Conservation (phyloP, 1,140 invertebrate genomes). For the Contarinia nasturtii region DNA sequence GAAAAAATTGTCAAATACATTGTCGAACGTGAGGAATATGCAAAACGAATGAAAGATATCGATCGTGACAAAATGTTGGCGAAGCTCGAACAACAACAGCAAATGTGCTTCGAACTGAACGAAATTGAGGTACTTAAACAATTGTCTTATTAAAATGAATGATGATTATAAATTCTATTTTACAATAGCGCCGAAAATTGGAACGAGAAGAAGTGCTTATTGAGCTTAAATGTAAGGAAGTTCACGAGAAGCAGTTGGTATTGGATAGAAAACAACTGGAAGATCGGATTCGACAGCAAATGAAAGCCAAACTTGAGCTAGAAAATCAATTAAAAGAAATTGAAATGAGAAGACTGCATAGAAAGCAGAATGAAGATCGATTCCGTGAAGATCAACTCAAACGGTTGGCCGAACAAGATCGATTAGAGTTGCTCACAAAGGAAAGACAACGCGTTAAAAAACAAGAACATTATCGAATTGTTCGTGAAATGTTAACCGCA, state of each 20-base stretch:
- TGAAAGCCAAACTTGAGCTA: neutral
- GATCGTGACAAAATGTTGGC: neutral
- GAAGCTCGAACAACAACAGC: neutral
- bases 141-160: neutral
- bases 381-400: conserved; percentile 4
- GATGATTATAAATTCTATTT: neutral
- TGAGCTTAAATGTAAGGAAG: neutral
- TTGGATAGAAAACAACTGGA: conserved; percentile 1
- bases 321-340: conserved; percentile 1
- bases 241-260: neutral
- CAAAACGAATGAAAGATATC: neutral
- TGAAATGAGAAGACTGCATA: neutral
- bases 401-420: conserved; percentile 6
- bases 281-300: neutral
- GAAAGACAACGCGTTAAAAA: conserved; percentile 7
- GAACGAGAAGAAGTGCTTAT: neutral
- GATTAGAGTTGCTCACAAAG: conserved; percentile 6
- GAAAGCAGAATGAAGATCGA: neutral
- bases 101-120: neutral
- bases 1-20: neutral
- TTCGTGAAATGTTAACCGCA: conserved; percentile 6
- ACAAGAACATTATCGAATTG: conserved; percentile 5
- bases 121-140: neutral
- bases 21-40: neutral
- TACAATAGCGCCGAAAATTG: neutral